Evolutionary conservation across 1,140 invertebrate species (phyloP).

Genomic region (Octopus sinensis): DNA sequence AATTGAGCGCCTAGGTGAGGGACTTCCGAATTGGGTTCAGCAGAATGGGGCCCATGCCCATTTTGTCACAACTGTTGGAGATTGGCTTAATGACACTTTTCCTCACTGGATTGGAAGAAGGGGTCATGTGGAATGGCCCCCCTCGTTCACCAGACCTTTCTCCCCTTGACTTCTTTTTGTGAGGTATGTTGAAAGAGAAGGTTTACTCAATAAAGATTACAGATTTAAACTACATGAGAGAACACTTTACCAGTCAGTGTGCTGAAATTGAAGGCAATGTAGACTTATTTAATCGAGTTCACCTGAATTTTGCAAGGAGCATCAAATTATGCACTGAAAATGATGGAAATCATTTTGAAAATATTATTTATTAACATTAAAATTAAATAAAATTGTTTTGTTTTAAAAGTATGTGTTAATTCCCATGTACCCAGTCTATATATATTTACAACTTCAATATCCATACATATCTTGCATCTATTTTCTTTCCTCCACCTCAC

Average conservation of each 20-base stretch:
- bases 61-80: no score
- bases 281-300: slow-evolving; percentile 4
- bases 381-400: slow-evolving; percentile 8
- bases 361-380: slow-evolving; percentile 8
- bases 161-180: no score
- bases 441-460: neutral
- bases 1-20: no score
- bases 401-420: neutral
- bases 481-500: no score
- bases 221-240: slow-evolving; percentile 5
- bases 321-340: slow-evolving; percentile 8
- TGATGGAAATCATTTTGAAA: slow-evolving; percentile 1
- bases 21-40: no score
- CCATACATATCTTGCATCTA: no score
- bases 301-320: neutral
- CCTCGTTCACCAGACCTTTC: no score
- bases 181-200: neutral
- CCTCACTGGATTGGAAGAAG: no score
- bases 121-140: no score
- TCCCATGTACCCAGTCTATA: neutral
- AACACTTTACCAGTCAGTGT: slow-evolving; percentile 4
- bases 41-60: no score
- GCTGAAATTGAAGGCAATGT: slow-evolving; percentile 4
- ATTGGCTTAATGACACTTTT: no score
- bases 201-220: slow-evolving; percentile 5